phyloP scores from a whole-genome alignment of 2,113 vertebrate genomes.

The Campylomormyrus numenius region DNA sequence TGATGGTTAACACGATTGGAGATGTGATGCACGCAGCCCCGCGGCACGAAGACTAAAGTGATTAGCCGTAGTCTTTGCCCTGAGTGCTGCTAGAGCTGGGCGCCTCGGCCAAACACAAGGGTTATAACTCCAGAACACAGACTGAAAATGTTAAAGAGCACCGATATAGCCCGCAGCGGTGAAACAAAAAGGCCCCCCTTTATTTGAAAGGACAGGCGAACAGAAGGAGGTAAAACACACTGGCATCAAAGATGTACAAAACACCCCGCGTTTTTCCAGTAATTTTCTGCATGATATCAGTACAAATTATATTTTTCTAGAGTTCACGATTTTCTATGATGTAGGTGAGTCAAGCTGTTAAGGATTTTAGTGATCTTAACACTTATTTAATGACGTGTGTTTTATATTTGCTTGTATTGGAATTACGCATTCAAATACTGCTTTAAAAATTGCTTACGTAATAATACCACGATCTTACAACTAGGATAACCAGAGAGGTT shows the following conservation, averaged over 20 bases:
- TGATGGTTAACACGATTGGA: conserved; percentile 49
- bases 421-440: background rate
- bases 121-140: conserved; percentile 33
- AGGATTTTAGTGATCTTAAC: background rate
- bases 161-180: conserved; percentile 41
- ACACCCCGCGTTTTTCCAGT: conserved; percentile 22
- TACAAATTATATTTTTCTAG: conserved; percentile 20
- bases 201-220: conserved; percentile 32
- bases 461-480: background rate
- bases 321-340: background rate
- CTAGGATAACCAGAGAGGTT: background rate
- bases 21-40: conserved; percentile 45
- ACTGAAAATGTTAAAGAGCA: conserved; percentile 61
- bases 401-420: background rate
- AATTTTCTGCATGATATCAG: conserved; percentile 38
- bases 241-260: conserved; percentile 38
- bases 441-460: background rate
- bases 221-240: conserved; percentile 35
- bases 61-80: conserved; percentile 47
- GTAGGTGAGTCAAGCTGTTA: background rate
- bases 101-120: conserved; percentile 27
- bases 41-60: conserved; percentile 45
- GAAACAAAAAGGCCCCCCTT: conserved; percentile 26
- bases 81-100: conserved; percentile 41
- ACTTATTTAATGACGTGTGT: background rate